Percentiles rank a stretch among this genome's conserved stretches.
Conservation (phyloP, 2,888 invertebrate genomes). For the Lissocephala sabroskyi region DNA sequence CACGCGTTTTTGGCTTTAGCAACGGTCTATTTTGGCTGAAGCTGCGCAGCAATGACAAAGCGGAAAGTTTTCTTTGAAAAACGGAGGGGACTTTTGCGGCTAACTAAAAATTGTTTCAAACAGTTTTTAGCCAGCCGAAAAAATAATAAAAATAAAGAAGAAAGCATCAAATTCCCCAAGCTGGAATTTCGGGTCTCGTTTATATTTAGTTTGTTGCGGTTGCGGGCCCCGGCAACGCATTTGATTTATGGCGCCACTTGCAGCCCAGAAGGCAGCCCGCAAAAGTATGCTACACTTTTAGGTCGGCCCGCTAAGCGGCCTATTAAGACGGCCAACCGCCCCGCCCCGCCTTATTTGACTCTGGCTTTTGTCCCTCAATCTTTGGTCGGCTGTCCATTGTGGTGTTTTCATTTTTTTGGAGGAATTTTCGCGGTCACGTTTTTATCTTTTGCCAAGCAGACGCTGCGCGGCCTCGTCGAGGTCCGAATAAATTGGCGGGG, state of each 20-base stretch:
- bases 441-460: slow-evolving; percentile 45
- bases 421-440: slow-evolving; percentile 61
- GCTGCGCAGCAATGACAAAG: no score
- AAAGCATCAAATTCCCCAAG: background rate
- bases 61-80: no score
- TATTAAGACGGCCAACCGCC: slow-evolving; percentile 24
- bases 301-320: slow-evolving; percentile 18
- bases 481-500: slow-evolving; percentile 30
- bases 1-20: slow-evolving; percentile 41
- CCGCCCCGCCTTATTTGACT: no score
- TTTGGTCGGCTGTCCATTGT: slow-evolving; percentile 5
- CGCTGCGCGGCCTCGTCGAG: slow-evolving; percentile 4
- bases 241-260: slow-evolving; percentile 60
- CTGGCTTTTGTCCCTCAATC: no score
- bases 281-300: slow-evolving; percentile 33
- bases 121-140: background rate
- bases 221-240: no score
- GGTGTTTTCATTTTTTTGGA: slow-evolving; percentile 34
- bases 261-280: slow-evolving; percentile 37
- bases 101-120: slow-evolving; percentile 48
- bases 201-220: background rate
- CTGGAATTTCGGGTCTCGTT: background rate
- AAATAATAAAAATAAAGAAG: background rate
- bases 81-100: no score
- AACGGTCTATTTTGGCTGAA: slow-evolving; percentile 3